Conservation (phyloP, 2,113 vertebrate species). For the Proterorhinus semilunaris region DNA sequence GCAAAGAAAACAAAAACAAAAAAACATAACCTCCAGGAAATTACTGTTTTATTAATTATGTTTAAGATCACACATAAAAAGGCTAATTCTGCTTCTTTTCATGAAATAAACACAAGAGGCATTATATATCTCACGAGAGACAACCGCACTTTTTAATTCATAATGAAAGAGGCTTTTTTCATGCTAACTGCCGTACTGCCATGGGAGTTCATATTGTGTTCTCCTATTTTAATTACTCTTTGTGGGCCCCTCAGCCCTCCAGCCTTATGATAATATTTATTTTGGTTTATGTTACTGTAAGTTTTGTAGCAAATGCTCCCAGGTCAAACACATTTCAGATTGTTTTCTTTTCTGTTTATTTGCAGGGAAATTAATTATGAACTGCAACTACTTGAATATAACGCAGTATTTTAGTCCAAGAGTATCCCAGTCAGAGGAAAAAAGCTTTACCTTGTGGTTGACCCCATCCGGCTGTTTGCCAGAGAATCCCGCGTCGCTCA, state of each 20-base stretch:
- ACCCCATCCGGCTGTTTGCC: too few species aligned
- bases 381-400: constrained; percentile 16
- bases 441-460: not conserved
- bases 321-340: constrained; percentile 56
- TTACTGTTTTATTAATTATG: constrained; percentile 78
- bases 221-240: constrained; percentile 73
- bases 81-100: constrained; percentile 69
- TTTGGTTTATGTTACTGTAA: constrained; percentile 66
- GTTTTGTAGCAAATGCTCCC: constrained; percentile 65
- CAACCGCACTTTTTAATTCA: constrained; percentile 66
- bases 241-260: constrained; percentile 62
- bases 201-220: constrained; percentile 66
- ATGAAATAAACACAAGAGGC: constrained; percentile 64
- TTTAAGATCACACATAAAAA: constrained; percentile 70
- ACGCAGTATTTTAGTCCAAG: not conserved
- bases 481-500: too few species aligned
- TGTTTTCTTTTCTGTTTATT: constrained; percentile 26
- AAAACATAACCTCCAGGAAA: constrained; percentile 47
- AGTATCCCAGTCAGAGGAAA: constrained; percentile 13
- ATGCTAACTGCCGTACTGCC: constrained; percentile 55
- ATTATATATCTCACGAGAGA: constrained; percentile 55
- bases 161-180: constrained; percentile 71
- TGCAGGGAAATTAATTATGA: constrained; percentile 46
- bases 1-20: constrained; percentile 25
- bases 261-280: constrained; percentile 77